Evolutionary conservation across 2,797 vertebrate genomes (phyloP).

Genomic region (Cetoscarus ocellatus): DNA sequence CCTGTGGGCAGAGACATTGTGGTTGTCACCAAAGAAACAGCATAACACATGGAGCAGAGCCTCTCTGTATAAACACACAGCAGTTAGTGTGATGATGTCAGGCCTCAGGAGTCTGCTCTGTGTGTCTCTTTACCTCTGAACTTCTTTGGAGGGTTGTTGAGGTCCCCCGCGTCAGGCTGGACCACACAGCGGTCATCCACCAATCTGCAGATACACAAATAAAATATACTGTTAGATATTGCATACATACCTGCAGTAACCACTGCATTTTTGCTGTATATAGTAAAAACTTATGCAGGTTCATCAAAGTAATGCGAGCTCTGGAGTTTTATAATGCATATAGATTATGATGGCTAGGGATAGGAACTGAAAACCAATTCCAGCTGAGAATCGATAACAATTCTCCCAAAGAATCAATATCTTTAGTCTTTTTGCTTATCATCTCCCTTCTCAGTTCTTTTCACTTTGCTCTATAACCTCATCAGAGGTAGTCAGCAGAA

Average conservation of each 20-base stretch:
- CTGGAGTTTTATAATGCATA: too few relatives aligned
- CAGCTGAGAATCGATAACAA: too few relatives aligned
- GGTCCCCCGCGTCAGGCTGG: conserved; percentile 97
- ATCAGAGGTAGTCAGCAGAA: too few relatives aligned
- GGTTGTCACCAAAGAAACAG: conserved; percentile 73
- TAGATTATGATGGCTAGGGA: too few relatives aligned
- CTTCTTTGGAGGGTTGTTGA: conserved; percentile 98
- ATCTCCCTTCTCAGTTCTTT: too few relatives aligned
- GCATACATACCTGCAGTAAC: not conserved
- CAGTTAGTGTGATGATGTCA: conserved; percentile 45
- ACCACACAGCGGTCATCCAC: conserved; percentile 98
- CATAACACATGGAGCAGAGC: conserved; percentile 67
- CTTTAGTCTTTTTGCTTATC: too few relatives aligned
- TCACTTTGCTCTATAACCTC: too few relatives aligned
- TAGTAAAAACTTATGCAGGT: not conserved
- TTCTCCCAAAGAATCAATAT: too few relatives aligned
- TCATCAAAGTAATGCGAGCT: too few relatives aligned
- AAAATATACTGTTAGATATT: not conserved
- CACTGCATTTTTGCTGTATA: not conserved
- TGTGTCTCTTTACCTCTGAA: conserved; percentile 91
- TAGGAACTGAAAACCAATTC: too few relatives aligned
- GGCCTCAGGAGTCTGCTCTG: conserved; percentile 12
- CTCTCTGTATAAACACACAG: conserved; percentile 62
- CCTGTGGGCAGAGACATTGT: conserved; percentile 59
- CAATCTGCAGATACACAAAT: conserved; percentile 82